Percentiles rank a stretch among this genome's conserved stretches.
Conservation (phyloP, 1,140 invertebrate species). For the Drosophila ambigua region DNA sequence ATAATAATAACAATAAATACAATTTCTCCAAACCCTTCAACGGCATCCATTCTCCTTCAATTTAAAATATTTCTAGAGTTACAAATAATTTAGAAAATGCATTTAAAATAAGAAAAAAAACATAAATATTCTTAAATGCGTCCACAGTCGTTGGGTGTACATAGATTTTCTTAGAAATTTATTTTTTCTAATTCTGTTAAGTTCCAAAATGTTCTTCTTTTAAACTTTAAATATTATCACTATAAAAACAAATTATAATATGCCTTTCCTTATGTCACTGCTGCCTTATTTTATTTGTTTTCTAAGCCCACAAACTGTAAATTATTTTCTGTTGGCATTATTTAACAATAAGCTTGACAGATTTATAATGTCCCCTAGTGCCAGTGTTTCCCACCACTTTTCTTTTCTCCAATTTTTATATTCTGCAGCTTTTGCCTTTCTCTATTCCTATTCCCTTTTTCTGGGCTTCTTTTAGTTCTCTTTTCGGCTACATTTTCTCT, state of each 20-base stretch:
- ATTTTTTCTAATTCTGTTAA: neutral
- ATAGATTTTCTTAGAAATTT: too few relatives aligned
- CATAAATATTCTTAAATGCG: too few relatives aligned
- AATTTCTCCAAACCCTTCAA: too few relatives aligned
- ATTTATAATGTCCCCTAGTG: constrained; percentile 58
- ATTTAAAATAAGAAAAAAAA: too few relatives aligned
- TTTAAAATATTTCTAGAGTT: too few relatives aligned
- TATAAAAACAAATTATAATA: constrained; percentile 9
- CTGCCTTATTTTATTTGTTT: neutral
- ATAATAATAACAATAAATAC: neutral
- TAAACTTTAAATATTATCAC: constrained; percentile 13
- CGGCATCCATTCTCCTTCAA: too few relatives aligned
- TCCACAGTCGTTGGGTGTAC: too few relatives aligned
- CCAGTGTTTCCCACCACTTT: constrained; percentile 20
- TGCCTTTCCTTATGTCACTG: constrained; percentile 3
- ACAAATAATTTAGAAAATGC: too few relatives aligned
- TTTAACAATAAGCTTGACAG: constrained; percentile 57
- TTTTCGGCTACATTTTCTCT: too few relatives aligned
- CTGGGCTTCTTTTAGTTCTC: too few relatives aligned
- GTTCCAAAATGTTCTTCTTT: constrained; percentile 6
- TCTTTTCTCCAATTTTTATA: neutral
- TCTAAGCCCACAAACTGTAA: constrained; percentile 24
- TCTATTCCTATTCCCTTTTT: constrained; percentile 19
- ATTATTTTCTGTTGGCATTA: constrained; percentile 40
- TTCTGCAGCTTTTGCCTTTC: neutral